Conservation (phyloP, 2,888 invertebrate genomes). For the Anticlea derivata region DNA sequence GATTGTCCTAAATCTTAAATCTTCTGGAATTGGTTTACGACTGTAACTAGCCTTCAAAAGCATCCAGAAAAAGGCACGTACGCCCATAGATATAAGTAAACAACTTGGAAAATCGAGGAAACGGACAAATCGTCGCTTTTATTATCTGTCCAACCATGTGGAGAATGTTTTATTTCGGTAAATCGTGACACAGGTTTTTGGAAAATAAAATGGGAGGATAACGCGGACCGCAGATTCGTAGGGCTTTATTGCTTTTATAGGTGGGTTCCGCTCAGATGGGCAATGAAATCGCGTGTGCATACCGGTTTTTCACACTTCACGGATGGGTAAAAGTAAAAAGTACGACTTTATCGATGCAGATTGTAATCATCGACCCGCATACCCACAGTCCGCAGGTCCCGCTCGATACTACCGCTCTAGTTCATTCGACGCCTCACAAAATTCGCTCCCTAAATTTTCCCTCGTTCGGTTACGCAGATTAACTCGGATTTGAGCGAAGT, state of each 20-base stretch:
- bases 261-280: constrained; percentile 22
- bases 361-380: constrained; percentile 35
- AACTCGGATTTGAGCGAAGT: constrained; percentile 34
- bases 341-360: constrained; percentile 29
- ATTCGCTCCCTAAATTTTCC: constrained; percentile 34
- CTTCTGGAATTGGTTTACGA: constrained; percentile 20
- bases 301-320: constrained; percentile 17
- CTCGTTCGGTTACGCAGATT: constrained; percentile 36
- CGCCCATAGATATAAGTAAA: constrained; percentile 27
- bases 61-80: constrained; percentile 21
- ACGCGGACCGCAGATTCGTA: constrained; percentile 28
- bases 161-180: constrained; percentile 37
- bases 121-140: constrained; percentile 35
- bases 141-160: constrained; percentile 33
- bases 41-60: constrained; percentile 26
- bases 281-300: constrained; percentile 30
- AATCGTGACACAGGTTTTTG: constrained; percentile 34
- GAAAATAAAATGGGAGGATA: constrained; percentile 32
- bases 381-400: constrained; percentile 19
- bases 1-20: constrained; percentile 22
- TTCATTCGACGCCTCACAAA: constrained; percentile 33
- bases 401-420: constrained; percentile 29
- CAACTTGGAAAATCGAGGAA: constrained; percentile 30
- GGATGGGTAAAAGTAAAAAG: constrained; percentile 27
- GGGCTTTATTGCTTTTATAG: constrained; percentile 36